Percentiles rank a stretch among this genome's conserved stretches.
Evolutionary conservation across 2,113 vertebrate genomes (phyloP).

Genomic region (Nannobrachium achirus): DNA sequence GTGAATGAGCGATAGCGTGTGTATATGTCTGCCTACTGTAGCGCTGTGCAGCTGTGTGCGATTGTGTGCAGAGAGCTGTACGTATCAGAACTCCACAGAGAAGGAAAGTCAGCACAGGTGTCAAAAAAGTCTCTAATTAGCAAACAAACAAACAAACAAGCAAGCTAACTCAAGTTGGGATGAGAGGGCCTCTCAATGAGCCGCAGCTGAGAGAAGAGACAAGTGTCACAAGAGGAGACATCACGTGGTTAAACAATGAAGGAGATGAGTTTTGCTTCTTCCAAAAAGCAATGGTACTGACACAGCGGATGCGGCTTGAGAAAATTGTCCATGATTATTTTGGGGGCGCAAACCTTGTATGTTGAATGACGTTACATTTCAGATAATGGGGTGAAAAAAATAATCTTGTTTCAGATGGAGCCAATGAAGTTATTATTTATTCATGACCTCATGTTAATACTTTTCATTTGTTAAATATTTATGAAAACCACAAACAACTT

Average conservation of each 20-base stretch:
- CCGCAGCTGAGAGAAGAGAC: not conserved
- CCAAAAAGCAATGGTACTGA: not conserved
- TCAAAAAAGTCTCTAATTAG: slow-evolving; percentile 79
- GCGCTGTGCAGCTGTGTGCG: slow-evolving; percentile 57
- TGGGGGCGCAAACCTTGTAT: not conserved
- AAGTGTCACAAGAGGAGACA: slow-evolving; percentile 34
- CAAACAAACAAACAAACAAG: slow-evolving; percentile 79
- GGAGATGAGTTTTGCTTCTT: slow-evolving; percentile 15
- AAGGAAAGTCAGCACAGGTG: slow-evolving; percentile 69
- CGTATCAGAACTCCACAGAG: slow-evolving; percentile 54
- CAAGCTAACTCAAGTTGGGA: slow-evolving; percentile 21
- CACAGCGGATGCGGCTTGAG: not conserved
- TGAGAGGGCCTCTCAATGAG: slow-evolving; percentile 4
- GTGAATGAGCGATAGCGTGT: slow-evolving; percentile 19
- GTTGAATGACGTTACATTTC: not conserved
- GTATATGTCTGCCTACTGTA: slow-evolving; percentile 10
- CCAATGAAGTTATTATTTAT: too few relatives aligned
- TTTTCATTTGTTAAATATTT: too few relatives aligned
- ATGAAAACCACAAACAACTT: too few relatives aligned
- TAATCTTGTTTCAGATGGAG: too few relatives aligned
- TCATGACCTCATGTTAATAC: too few relatives aligned
- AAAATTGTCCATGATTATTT: not conserved
- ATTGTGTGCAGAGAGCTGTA: slow-evolving; percentile 56
- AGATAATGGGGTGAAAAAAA: too few relatives aligned
- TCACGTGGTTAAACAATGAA: slow-evolving; percentile 37